Evolutionary conservation across 2,888 invertebrate species (phyloP), one percentile per base, ranked within the genome.

Genomic region (Chaetogeoica ovagalla): DNA sequence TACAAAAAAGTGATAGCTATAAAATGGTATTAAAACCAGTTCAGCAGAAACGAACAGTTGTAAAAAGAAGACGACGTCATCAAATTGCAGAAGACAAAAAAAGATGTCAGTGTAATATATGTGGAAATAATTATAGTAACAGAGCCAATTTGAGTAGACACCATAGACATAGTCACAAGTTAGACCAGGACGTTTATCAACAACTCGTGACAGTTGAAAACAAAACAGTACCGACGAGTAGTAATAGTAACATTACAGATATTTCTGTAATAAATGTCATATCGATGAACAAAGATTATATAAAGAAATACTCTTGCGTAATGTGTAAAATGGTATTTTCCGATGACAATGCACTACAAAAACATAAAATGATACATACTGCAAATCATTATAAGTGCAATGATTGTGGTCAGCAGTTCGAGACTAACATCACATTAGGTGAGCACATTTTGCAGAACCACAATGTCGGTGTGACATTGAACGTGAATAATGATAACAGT

Each of bases 341-440:
- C 37, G 52, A 73, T 8, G 52, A 63, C n/a, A 37, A n/a, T 13
- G 1, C 8, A n/a, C 30, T 68, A 48, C n/a, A 76, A 39, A 48
- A 15, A 48, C 76, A 76, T 52, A 23, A 57, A 1, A 59, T 17
- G 1, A 48, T 48, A 4, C 68, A 60, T 17, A 15, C 4, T 2
- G 2, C 11, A 13, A 52, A 55, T 6, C 15, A 7, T 19, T 70
- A 77, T 37, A 17, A 37, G 7, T 77, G 77, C 62, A 62, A 69
- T 11, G 69, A 77, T 39, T 77, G 77, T 37, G 69, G 39, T 52
- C 68, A 79, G n/a, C n/a, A 57, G 1, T 70, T 79, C 57, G 39
- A 71, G 8, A 63, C 62, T 23, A 71, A 79, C 57, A 23, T 39
- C 23, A 63, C 23, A 23, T 48, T 71, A 11, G 43, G 63, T 7